Evolutionary conservation across 2,113 vertebrate genomes (phyloP).

Genomic region (Athene noctua): DNA sequence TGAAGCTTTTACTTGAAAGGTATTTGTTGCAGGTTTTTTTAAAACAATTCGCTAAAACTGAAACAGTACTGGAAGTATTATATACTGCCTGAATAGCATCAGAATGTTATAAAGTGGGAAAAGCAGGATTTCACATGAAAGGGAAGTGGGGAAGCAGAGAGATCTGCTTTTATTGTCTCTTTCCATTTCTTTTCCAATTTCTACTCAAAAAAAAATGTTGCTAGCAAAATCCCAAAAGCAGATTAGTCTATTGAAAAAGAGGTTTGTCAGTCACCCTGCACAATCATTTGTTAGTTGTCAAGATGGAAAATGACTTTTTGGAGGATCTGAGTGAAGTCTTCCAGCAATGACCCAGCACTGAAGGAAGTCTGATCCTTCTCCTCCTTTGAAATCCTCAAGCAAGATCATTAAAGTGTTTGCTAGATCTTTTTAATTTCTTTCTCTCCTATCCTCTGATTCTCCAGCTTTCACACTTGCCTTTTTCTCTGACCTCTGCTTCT

Average conservation of each 20-base stretch:
- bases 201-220: background rate
- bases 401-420: background rate
- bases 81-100: background rate
- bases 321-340: background rate
- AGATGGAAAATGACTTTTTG: background rate
- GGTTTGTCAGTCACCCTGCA: background rate
- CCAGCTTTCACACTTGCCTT: background rate
- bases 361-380: background rate
- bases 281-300: background rate
- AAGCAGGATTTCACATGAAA: background rate
- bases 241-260: background rate
- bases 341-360: background rate
- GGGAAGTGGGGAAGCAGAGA: background rate
- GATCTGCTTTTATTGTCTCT: background rate
- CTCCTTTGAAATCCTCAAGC: slow-evolving; percentile 7
- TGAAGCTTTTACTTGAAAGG: background rate
- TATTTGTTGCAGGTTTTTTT: background rate
- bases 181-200: background rate
- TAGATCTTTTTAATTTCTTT: background rate
- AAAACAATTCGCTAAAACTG: background rate
- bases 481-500: background rate
- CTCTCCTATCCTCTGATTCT: background rate
- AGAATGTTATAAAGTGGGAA: background rate
- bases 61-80: background rate
- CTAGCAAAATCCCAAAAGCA: background rate